phyloP scores from a whole-genome alignment of 2,113 vertebrate genomes.

The Notechis scutatus region DNA sequence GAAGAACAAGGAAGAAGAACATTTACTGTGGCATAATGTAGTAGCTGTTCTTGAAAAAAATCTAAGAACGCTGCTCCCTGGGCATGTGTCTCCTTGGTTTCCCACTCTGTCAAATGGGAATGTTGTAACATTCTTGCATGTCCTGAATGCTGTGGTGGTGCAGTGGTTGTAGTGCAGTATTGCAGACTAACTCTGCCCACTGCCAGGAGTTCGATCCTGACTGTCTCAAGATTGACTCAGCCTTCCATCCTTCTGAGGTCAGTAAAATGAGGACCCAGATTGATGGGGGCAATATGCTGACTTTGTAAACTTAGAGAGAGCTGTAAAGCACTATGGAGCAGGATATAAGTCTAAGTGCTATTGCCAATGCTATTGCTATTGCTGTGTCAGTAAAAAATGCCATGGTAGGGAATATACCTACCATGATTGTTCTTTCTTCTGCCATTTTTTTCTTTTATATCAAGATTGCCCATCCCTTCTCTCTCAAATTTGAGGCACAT shows the following conservation, averaged over 20 bases:
- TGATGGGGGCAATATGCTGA: too few relatives aligned
- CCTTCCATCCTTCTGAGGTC: not conserved
- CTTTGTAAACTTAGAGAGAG: too few relatives aligned
- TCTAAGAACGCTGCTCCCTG: not conserved
- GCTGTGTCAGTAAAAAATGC: too few relatives aligned
- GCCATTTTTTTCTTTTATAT: not conserved
- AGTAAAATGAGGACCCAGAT: not conserved
- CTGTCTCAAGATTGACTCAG: not conserved
- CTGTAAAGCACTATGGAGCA: too few relatives aligned
- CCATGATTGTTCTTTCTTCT: not conserved
- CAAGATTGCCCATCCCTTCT: not conserved
- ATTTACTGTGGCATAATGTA: not conserved
- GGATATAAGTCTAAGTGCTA: too few relatives aligned
- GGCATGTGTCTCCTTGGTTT: not conserved
- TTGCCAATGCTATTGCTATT: too few relatives aligned
- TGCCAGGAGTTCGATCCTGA: not conserved
- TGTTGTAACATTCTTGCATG: too few relatives aligned
- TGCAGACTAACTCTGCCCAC: not conserved
- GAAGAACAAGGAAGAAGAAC: not conserved
- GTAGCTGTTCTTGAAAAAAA: not conserved
- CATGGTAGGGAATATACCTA: not conserved
- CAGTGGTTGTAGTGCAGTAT: not conserved
- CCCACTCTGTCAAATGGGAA: not conserved
- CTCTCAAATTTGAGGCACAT: not conserved
- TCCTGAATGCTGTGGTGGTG: not conserved